Evolutionary conservation across 2,888 invertebrate genomes (phyloP).

Genomic region (Euplexia lucipara): DNA sequence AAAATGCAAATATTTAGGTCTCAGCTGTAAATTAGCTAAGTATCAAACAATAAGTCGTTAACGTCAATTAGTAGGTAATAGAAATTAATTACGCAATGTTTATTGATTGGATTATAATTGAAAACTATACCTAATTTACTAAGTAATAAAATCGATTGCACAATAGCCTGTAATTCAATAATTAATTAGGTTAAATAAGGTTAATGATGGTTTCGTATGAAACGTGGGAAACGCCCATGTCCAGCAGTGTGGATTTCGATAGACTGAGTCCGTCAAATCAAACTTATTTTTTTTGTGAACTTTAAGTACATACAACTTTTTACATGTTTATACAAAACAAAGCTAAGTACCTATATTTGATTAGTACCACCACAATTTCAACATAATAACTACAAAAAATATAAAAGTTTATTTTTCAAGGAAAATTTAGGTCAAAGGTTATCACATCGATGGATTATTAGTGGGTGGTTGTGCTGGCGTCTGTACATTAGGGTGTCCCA

Average conservation of each 20-base stretch:
- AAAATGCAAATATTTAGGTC: slow-evolving; percentile 6
- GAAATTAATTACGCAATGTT: slow-evolving; percentile 40
- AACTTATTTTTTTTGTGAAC: no score
- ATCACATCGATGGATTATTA: no score
- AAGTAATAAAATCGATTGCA: slow-evolving; percentile 34
- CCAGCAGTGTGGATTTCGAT: background rate
- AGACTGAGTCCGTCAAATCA: no score
- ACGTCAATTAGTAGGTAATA: slow-evolving; percentile 40
- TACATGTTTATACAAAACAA: no score
- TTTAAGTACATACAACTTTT: no score
- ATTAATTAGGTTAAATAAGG: background rate
- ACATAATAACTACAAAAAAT: no score
- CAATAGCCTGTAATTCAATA: slow-evolving; percentile 37
- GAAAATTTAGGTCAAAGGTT: no score
- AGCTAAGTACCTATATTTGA: no score
- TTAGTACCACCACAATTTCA: no score
- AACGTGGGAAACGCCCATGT: background rate
- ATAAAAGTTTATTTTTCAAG: no score
- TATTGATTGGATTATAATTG: slow-evolving; percentile 47
- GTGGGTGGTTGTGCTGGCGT: no score
- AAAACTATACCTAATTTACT: slow-evolving; percentile 17
- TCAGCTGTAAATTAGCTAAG: slow-evolving; percentile 14
- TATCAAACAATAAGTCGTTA: slow-evolving; percentile 46
- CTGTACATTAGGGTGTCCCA: no score
- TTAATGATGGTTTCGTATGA: slow-evolving; percentile 2